Evolutionary conservation across 2,888 invertebrate species (phyloP), one percentile per base, ranked within the genome.

Genomic region (Galeopsomyia nigrocyanea): DNA sequence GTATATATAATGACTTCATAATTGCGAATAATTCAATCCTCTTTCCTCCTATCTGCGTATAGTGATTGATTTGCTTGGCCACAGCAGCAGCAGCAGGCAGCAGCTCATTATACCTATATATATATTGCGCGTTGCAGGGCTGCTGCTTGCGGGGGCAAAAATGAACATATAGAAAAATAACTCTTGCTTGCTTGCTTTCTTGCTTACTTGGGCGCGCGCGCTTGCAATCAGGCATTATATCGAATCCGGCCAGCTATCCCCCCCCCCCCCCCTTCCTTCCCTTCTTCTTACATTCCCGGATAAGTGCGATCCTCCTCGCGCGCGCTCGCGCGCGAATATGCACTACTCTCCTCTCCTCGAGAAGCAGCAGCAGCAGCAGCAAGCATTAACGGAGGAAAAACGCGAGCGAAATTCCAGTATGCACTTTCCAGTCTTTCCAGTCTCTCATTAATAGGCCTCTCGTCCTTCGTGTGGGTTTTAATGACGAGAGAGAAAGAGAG

Each of bases 211-310:
- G 16, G 47, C 50, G 22, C 57, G 14, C 22, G 14, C 17, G 26
- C 57, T 60, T 21, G 39, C 61, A 57, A 61, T 71, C 61, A 56
- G 21, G n/a, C 56, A 62, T 62, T 66, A 71, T 51, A 66, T 53
- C 71, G 39, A 17, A 17, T 39, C 47, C 21, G n/a, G 13, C 14
- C n/a, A 17, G 50, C 53, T 17, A 22, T 51, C n/a, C 26, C 50
- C 26, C 21, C 47, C 47, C 49, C 17, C 26, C 22, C 49, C 56
- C 55, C 16, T n/a, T n/a, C n/a, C n/a, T n/a, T n/a, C n/a, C 49
- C 49, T 61, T 68, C 75, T 26, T 26, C 2, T 5, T 75, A 68
- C 77, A 77, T 77, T 77, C 76, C 73, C 53, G 75, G 71, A 73
- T 77, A 76, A 77, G 75, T 76, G 72, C 66, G 62, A 60, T 22